Conservation (phyloP, 2,113 vertebrate species). For the Cricetomys ansorgei region DNA sequence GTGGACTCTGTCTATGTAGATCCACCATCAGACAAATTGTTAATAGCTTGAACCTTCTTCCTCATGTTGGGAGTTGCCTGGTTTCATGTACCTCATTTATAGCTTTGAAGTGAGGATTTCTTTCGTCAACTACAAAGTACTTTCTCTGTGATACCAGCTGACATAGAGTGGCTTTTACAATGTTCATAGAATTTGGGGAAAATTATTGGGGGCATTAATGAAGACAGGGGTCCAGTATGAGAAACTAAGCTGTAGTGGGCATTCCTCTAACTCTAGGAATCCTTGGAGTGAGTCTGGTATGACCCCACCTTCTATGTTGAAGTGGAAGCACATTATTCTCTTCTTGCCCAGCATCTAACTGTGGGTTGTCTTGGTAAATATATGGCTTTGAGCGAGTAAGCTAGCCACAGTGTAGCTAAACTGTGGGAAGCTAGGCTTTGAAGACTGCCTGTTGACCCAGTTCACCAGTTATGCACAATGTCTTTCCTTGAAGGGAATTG, state of each 20-base stretch:
- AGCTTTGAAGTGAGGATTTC: background rate
- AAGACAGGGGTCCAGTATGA: too few relatives aligned
- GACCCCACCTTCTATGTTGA: background rate
- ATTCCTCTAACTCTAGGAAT: background rate
- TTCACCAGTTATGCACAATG: background rate
- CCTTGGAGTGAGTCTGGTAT: background rate
- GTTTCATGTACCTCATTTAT: background rate
- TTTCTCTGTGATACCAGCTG: background rate
- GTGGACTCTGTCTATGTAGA: accelerated
- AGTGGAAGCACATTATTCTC: background rate
- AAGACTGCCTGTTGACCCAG: background rate
- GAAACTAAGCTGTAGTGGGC: background rate
- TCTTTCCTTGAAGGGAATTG: background rate
- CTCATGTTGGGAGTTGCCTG: background rate
- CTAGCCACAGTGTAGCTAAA: background rate
- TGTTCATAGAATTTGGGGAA: background rate
- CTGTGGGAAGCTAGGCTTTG: background rate
- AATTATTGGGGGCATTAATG: background rate
- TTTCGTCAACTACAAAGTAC: background rate
- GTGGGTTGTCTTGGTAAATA: background rate
- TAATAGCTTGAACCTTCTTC: background rate
- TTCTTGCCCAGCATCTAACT: background rate
- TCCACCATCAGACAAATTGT: background rate
- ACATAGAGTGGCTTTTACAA: background rate
- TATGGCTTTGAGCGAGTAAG: background rate